phyloP scores from a whole-genome alignment of 2,113 vertebrate genomes.

The Cottus gobio region DNA sequence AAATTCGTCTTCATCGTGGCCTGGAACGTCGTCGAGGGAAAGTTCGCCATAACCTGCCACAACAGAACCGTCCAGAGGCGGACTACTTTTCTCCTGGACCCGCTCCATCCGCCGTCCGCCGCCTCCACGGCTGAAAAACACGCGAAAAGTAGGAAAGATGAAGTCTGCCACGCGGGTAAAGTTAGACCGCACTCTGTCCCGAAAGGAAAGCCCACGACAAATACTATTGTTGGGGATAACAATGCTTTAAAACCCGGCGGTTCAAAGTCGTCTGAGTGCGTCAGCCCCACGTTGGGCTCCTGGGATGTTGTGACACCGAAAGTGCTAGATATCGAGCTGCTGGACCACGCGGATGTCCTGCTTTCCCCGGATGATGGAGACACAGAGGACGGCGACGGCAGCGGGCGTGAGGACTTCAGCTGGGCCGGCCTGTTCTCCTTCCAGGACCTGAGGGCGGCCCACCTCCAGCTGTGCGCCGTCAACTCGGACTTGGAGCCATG shows the following conservation, averaged over 20 bases:
- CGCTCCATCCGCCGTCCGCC: slow-evolving; percentile 25
- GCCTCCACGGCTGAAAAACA: slow-evolving; percentile 46
- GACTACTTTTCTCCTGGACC: slow-evolving; percentile 85
- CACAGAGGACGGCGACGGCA: slow-evolving; percentile 57
- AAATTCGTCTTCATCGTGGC: slow-evolving; percentile 98
- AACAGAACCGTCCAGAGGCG: slow-evolving; percentile 93
- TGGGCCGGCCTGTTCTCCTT: slow-evolving; percentile 98
- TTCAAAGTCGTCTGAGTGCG: slow-evolving; percentile 52
- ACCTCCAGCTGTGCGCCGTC: slow-evolving; percentile 94
- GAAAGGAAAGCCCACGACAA: slow-evolving; percentile 36
- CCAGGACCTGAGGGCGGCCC: slow-evolving; percentile 91
- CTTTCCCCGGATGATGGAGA: slow-evolving; percentile 65
- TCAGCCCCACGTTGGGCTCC: slow-evolving; percentile 46
- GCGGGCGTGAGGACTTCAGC: slow-evolving; percentile 89
- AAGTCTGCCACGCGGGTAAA: slow-evolving; percentile 34
- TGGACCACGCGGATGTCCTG: slow-evolving; percentile 76
- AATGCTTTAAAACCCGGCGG: slow-evolving; percentile 8
- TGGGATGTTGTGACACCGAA: too few species aligned
- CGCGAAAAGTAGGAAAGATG: slow-evolving; percentile 52
- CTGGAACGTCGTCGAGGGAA: slow-evolving; percentile 97
- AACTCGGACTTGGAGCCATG: slow-evolving; percentile 94
- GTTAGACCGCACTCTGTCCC: slow-evolving; percentile 50
- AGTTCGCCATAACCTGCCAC: slow-evolving; percentile 98
- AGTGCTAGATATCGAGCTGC: slow-evolving; percentile 72
- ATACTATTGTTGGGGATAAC: slow-evolving; percentile 26